Evolutionary conservation across 2,888 invertebrate species (phyloP).

Genomic region (Bruchidius siliquastri): DNA sequence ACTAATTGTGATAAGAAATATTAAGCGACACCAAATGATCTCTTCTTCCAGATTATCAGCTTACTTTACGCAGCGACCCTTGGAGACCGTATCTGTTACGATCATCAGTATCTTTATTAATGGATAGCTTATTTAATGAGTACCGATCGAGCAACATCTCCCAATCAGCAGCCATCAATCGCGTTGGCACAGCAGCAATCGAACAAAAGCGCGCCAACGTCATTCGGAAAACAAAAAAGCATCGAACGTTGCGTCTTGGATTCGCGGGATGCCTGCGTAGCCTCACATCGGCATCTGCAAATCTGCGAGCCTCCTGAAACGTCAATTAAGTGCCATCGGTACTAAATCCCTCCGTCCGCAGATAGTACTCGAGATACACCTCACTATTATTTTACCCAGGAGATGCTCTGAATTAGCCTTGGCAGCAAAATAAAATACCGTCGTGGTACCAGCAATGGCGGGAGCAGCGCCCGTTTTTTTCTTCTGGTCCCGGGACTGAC

Average conservation of each 20-base stretch:
- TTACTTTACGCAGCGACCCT: no score
- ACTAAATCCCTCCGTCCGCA: constrained; percentile 42
- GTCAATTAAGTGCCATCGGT: constrained; percentile 36
- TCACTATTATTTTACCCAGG: constrained; percentile 44
- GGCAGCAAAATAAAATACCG: constrained; percentile 48
- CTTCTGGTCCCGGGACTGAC: constrained; percentile 37
- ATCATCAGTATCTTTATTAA: no score
- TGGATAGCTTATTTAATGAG: no score
- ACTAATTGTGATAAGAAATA: no score
- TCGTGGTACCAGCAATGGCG: constrained; percentile 29
- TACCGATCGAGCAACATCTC: no score
- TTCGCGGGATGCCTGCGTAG: not conserved
- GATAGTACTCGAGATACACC: constrained; percentile 42
- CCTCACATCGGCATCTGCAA: not conserved
- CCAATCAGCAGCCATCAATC: no score
- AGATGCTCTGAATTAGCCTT: constrained; percentile 45
- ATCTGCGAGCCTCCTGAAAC: not conserved
- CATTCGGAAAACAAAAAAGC: not conserved
- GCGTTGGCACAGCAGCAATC: no score
- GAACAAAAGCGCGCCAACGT: no score
- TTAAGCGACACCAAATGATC: no score
- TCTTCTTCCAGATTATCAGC: no score
- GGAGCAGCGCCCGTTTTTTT: constrained; percentile 28
- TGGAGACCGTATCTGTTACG: no score
- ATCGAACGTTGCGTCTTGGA: not conserved